These are phyloP conservation scores for Megaustenia siamemsis DNA, from an alignment of 2,888 invertebrate species.

Conservation along the genomic window DNA sequence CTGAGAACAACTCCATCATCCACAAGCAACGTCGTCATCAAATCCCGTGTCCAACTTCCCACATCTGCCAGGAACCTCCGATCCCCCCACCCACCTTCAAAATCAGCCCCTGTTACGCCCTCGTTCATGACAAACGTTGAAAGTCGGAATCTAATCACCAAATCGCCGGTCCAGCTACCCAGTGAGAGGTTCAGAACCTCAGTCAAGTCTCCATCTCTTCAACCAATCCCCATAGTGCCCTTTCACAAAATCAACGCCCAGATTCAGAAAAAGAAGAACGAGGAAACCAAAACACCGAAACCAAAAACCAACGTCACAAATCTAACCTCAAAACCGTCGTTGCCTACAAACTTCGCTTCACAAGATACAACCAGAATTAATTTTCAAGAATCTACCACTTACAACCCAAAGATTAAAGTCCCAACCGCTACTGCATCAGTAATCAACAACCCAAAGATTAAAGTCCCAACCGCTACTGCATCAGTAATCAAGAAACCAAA, in stretches of 20 bases:
- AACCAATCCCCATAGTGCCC: slow-evolving; percentile 75
- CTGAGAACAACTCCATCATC: slow-evolving; percentile 68
- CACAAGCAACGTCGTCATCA: slow-evolving; percentile 72
- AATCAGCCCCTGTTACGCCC: slow-evolving; percentile 64
- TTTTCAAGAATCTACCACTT: too few species aligned
- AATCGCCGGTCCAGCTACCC: slow-evolving; percentile 65
- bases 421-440: too few species aligned
- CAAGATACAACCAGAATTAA: too few species aligned
- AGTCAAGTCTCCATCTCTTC: slow-evolving; percentile 69
- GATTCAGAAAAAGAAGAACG: slow-evolving; percentile 66
- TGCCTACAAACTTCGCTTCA: too few species aligned
- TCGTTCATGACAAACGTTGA: slow-evolving; percentile 58
- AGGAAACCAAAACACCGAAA: slow-evolving; percentile 30
- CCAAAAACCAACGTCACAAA: too few species aligned
- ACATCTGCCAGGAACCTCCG: slow-evolving; percentile 58
- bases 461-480: too few species aligned
- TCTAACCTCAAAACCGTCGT: too few species aligned
- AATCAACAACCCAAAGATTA: too few species aligned
- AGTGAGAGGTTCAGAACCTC: slow-evolving; percentile 72
- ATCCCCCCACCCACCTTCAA: slow-evolving; percentile 61
- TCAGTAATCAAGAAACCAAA: too few species aligned
- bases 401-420: too few species aligned
- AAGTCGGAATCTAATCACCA: background rate
- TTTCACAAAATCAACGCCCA: slow-evolving; percentile 73
- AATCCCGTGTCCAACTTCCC: slow-evolving; percentile 71